A percentile compares a stretch with the other conserved stretches of the same genome.
These are phyloP conservation scores for Tetramorium bicarinatum DNA, from an alignment of 2,888 invertebrate species.

Conservation along the genomic window DNA sequence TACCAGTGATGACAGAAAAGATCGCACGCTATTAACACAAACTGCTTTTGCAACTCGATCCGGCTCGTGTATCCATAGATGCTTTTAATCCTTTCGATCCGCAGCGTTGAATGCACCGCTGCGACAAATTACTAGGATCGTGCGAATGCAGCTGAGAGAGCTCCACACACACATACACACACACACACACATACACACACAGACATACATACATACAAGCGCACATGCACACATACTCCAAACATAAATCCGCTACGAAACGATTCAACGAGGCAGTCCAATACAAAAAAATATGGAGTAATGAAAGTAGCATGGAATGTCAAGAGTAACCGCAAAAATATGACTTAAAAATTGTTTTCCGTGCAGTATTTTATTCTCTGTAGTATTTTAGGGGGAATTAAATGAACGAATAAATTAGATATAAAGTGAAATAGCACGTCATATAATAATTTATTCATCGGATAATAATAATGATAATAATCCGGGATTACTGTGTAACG, in stretches of 20 bases:
- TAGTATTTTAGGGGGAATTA: constrained; percentile 1
- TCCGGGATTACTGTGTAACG: constrained; percentile 19
- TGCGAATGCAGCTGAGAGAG: constrained; percentile 54
- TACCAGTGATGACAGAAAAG: constrained; percentile 32
- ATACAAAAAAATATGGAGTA: constrained; percentile 12
- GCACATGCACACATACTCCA: not conserved
- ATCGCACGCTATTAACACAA: constrained; percentile 45
- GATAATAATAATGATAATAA: constrained; percentile 45
- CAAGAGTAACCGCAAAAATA: constrained; percentile 37
- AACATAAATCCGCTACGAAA: constrained; percentile 69
- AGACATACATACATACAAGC: not conserved
- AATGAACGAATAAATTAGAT: constrained; percentile 15
- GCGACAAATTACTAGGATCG: constrained; percentile 76
- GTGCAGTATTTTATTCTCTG: not conserved
- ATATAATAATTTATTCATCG: constrained; percentile 28
- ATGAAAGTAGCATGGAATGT: constrained; percentile 15
- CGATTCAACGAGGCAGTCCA: constrained; percentile 32
- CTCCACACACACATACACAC: constrained; percentile 11
- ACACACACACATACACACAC: not conserved
- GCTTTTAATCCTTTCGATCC: constrained; percentile 76
- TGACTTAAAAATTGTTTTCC: constrained; percentile 13
- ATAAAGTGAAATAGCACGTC: not conserved
- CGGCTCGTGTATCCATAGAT: constrained; percentile 51
- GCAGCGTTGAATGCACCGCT: constrained; percentile 67
- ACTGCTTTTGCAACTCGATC: constrained; percentile 59